Base-by-base conservation (phyloP, 2,888 invertebrate species). In the Embidobia sp. region DNA sequence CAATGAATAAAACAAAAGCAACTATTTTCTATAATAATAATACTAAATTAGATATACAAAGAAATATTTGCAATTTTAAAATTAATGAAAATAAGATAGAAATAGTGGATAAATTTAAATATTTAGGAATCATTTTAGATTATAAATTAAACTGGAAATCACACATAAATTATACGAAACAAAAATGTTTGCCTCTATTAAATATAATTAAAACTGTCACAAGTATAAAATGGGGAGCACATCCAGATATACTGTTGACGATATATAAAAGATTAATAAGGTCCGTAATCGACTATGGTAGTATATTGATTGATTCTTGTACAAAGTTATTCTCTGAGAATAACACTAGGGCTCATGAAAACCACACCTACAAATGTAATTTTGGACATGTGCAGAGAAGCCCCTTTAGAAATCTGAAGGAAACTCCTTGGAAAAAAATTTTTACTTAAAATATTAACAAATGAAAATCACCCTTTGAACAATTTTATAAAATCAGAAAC, bases 71-170 rank as follows among this genome's bases (percentile, higher is more conserved):
- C n/a, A n/a, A n/a, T n/a, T n/a, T n/a, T n/a, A n/a, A n/a, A n/a
- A n/a, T n/a, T n/a, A n/a, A n/a, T n/a, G n/a, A n/a, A n/a, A n/a
- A n/a, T n/a, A n/a, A n/a, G n/a, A n/a, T n/a, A n/a, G n/a, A n/a
- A n/a, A n/a, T n/a, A n/a, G n/a, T n/a, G n/a, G n/a, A n/a, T n/a
- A n/a, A n/a, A n/a, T n/a, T 48, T 15, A 48, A 29, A 48, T 48
- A 48, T 29, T 15, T 48, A 15, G 29, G 46, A 3, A 15, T 48
- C 1, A 5, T 22, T n/a, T 48, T 48, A 29, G 46, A 48, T 7
- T 29, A 5, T 15, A 48, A 48, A 16, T 11, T 48, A 1, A 27
- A 15, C 4, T 48, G 46, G 29, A 48, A 48, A 27, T 29, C 15
- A 27, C 46, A 48, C 29, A 48, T 48, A 8, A 48, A 15, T 15